These are phyloP conservation scores for Steinernema hermaphroditum DNA, from an alignment of 2,888 invertebrate genomes.

Conservation along the genomic window DNA sequence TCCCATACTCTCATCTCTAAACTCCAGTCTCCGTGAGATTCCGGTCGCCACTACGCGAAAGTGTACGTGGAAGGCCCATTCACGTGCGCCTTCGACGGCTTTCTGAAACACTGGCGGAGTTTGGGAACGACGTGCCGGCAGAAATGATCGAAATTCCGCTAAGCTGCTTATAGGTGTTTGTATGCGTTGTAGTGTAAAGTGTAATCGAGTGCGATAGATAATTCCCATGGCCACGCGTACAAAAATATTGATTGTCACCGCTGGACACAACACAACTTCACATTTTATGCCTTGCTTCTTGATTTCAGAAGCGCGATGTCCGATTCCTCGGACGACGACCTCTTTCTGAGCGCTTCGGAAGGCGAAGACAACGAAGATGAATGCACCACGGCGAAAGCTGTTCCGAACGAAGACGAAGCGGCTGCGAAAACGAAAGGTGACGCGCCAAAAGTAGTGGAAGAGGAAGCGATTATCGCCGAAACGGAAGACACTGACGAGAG, in stretches of 20 bases:
- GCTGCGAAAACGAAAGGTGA: conserved; percentile 12
- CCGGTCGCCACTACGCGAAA: no score
- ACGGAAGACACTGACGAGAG: neutral
- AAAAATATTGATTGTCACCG: neutral
- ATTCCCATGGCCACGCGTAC: neutral
- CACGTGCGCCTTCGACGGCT: neutral
- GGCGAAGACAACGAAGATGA: conserved; percentile 42
- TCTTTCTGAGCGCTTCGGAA: conserved; percentile 48
- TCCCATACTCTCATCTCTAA: no score
- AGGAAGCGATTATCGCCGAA: neutral
- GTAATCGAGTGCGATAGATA: neutral
- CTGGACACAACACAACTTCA: neutral
- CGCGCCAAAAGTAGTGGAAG: neutral
- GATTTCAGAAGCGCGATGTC: conserved; percentile 30
- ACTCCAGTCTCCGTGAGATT: no score
- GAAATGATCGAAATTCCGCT: neutral
- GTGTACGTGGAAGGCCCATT: no score
- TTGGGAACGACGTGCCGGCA: neutral
- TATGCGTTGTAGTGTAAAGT: conserved; percentile 3
- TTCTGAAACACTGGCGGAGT: neutral
- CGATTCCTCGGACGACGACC: conserved; percentile 41
- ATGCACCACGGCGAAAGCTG: neutral
- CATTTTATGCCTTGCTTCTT: neutral
- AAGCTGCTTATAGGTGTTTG: neutral
- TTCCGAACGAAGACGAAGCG: no score